Evolutionary conservation across 2,797 vertebrate genomes (phyloP).

Genomic region (Lithobates sylvaticus): DNA sequence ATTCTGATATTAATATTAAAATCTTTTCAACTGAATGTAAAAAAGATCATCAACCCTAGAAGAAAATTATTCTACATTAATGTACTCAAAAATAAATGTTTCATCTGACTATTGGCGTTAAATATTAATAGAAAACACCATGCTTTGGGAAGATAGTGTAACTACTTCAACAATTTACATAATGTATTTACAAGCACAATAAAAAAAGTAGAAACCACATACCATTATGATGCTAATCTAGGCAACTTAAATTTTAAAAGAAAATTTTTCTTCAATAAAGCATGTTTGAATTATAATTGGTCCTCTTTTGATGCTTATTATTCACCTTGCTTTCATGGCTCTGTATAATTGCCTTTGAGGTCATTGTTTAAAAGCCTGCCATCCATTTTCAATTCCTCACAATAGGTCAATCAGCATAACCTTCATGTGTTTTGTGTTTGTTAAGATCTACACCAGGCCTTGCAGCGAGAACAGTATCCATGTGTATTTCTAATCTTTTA

Average conservation of each 20-base stretch:
- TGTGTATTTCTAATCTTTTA: conserved; percentile 4
- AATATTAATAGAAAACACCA: conserved; percentile 57
- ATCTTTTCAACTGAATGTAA: conserved; percentile 49
- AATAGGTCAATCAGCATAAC: conserved; percentile 8
- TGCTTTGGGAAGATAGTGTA: conserved; percentile 30
- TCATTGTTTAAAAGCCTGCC: conserved; percentile 13
- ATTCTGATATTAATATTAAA: conserved; percentile 57
- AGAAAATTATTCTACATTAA: conserved; percentile 58
- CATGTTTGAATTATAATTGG: conserved; percentile 6
- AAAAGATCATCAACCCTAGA: conserved; percentile 46
- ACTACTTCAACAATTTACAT: conserved; percentile 49
- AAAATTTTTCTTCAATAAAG: not conserved
- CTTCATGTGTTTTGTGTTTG: conserved; percentile 21
- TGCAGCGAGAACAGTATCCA: not conserved
- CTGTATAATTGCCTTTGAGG: not conserved
- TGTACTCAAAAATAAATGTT: conserved; percentile 56
- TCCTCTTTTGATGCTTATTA: conserved; percentile 8
- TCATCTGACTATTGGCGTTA: conserved; percentile 52
- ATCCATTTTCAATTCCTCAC: not conserved
- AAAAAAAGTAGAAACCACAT: conserved; percentile 26
- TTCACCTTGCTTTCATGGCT: not conserved
- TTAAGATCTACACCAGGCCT: conserved; percentile 2
- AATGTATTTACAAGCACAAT: conserved; percentile 39
- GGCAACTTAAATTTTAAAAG: conserved; percentile 23
- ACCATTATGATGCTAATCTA: conserved; percentile 46